Evolutionary conservation across 1,140 invertebrate species (phyloP), one percentile per base, ranked within the genome.

Genomic region (Apis cerana): DNA sequence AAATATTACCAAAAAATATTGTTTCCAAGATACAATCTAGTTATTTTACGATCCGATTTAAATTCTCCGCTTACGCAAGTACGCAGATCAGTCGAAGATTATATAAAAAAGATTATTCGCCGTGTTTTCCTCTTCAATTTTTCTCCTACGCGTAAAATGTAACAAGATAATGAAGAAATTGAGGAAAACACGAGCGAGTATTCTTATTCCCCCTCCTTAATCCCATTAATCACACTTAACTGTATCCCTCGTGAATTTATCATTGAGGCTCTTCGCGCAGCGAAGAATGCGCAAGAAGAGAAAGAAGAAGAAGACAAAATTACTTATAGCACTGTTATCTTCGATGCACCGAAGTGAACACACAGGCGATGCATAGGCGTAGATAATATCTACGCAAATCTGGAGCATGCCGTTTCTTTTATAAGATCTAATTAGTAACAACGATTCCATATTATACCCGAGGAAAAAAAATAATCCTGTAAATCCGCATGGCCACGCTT

Each of bases 351-450:
- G 33, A 17, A 62, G n/a, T 17, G 43, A 61, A 62, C 33, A 19
- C 33, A 33, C 3, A 75, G 52, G 62, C 72, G 72, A 62, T 61
- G 58, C 72, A 10, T 75, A 62, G n/a, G 13, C 27, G 33, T 43
- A 61, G 72, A 75, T 75, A 75, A 62, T 17, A 75, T 75, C 72
- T 61, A 50, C 59, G 50, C 10, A 48, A 11, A 15, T 48, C 65
- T 8, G 43, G 15, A 50, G n/a, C 48, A 62, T 13, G 67, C 15
- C 12, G 58, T 61, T 61, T 19, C 72, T 21, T 62, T 75, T 61
- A 59, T 50, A 62, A 50, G 19, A 62, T 75, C 43, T 48, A 75
- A 75, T 75, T 75, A 61, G 72, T 13, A 13, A 8, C 52, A 43
- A 19, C n/a, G 72, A 75, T 75, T 21, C 58, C 59, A 62, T 75